phyloP scores from a whole-genome alignment of 2,113 vertebrate genomes.

The Amia ocellicauda region DNA sequence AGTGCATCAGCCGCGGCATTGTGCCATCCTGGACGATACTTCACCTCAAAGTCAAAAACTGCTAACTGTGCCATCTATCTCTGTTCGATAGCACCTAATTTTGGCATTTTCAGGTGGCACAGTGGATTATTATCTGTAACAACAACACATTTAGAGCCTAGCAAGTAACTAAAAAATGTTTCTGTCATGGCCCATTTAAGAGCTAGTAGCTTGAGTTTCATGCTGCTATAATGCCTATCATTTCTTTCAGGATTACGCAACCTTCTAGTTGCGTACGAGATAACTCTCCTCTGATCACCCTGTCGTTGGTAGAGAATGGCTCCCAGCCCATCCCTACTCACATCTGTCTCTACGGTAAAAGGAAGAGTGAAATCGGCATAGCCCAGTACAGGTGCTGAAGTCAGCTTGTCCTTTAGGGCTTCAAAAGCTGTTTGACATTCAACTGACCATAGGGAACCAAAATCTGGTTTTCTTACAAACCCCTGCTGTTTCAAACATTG shows the following conservation, averaged over 20 bases:
- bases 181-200: conserved; percentile 14
- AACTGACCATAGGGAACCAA: background rate
- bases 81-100: conserved; percentile 12
- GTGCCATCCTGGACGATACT: conserved; percentile 2
- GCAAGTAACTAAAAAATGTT: conserved; percentile 13
- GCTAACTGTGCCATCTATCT: conserved; percentile 22
- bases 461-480: background rate
- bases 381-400: conserved; percentile 6
- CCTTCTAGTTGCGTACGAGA: conserved; percentile 18
- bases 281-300: background rate
- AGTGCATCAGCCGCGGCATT: conserved; percentile 22
- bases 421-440: conserved; percentile 11
- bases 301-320: conserved; percentile 19
- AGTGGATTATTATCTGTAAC: conserved; percentile 23
- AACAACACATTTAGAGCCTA: conserved; percentile 8
- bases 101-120: conserved; percentile 9
- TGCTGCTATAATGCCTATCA: conserved; percentile 17
- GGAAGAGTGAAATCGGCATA: conserved; percentile 2
- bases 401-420: background rate
- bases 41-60: conserved; percentile 17
- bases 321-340: conserved; percentile 6
- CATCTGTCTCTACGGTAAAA: conserved; percentile 20
- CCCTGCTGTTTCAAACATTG: too few relatives aligned
- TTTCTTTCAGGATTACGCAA: conserved; percentile 23
- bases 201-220: conserved; percentile 23